Conservation (phyloP, 2,113 vertebrate genomes). For the Canis aureus region DNA sequence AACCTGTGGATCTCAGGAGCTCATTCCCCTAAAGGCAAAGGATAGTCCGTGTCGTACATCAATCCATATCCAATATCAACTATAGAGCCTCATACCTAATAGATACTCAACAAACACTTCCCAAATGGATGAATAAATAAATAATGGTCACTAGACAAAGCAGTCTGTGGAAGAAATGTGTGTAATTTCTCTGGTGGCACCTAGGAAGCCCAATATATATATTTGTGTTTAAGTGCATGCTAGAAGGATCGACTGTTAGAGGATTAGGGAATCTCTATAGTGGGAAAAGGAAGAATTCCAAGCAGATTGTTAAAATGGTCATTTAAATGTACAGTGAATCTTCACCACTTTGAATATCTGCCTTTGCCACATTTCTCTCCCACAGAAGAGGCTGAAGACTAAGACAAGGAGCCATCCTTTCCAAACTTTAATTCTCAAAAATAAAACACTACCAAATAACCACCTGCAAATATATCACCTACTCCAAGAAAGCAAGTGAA, state of each 20-base stretch:
- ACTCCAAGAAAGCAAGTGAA: not conserved
- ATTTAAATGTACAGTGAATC: conserved; percentile 64
- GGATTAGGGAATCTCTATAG: not conserved
- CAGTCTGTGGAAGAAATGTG: not conserved
- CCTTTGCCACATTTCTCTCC: conserved; percentile 3
- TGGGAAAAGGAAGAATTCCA: conserved; percentile 46
- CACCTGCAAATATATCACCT: not conserved
- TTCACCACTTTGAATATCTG: conserved; percentile 33
- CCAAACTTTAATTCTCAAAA: conserved; percentile 47
- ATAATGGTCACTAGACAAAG: not conserved
- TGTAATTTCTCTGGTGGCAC: not conserved
- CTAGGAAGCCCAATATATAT: not conserved
- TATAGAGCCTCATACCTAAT: not conserved
- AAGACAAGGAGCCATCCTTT: conserved; percentile 27
- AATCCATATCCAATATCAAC: not conserved
- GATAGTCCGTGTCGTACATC: not conserved
- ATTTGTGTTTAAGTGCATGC: not conserved
- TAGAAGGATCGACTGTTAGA: conserved; percentile 7
- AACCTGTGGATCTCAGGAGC: not conserved
- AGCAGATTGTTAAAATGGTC: conserved; percentile 56
- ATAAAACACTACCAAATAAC: conserved; percentile 5
- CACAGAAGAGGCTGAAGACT: not conserved
- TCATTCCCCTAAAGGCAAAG: not conserved
- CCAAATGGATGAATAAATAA: not conserved
- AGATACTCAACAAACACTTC: not conserved